Conservation (phyloP, 2,888 invertebrate genomes). For the Leptopilina drosophilae region DNA sequence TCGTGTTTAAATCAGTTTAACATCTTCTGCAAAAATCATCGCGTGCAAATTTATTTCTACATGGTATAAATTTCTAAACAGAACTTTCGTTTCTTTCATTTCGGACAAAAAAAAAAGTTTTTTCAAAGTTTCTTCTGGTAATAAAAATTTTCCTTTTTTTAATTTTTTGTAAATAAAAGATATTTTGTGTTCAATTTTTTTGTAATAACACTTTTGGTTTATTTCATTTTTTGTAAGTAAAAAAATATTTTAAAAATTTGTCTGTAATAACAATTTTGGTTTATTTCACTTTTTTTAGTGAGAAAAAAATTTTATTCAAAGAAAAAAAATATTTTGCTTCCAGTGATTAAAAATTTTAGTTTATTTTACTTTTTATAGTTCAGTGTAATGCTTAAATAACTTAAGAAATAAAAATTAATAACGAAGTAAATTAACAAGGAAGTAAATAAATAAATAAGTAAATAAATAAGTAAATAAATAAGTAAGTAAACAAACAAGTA, state of each 20-base stretch:
- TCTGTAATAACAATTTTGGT: no score
- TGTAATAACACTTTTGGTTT: not conserved
- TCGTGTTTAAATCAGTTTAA: slow-evolving; percentile 24
- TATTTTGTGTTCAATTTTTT: not conserved
- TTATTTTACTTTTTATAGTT: not conserved
- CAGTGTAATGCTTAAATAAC: not conserved
- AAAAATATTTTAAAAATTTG: no score
- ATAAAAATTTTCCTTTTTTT: not conserved
- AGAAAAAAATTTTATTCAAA: no score
- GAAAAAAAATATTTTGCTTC: no score
- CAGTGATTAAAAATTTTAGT: no score
- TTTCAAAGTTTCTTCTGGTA: no score
- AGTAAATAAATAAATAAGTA: no score
- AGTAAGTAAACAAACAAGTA: no score
- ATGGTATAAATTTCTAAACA: not conserved
- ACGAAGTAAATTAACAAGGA: no score
- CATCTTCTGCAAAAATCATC: slow-evolving; percentile 3
- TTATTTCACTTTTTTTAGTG: not conserved
- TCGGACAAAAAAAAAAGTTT: not conserved
- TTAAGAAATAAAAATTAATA: no score
- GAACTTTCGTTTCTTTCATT: slow-evolving; percentile 6
- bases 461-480: no score
- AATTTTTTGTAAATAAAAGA: not conserved
- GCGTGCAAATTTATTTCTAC: not conserved
- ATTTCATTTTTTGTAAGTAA: no score